These are phyloP conservation scores for Grantiella picta DNA, from an alignment of 2,113 vertebrate genomes.

Conservation along the genomic window DNA sequence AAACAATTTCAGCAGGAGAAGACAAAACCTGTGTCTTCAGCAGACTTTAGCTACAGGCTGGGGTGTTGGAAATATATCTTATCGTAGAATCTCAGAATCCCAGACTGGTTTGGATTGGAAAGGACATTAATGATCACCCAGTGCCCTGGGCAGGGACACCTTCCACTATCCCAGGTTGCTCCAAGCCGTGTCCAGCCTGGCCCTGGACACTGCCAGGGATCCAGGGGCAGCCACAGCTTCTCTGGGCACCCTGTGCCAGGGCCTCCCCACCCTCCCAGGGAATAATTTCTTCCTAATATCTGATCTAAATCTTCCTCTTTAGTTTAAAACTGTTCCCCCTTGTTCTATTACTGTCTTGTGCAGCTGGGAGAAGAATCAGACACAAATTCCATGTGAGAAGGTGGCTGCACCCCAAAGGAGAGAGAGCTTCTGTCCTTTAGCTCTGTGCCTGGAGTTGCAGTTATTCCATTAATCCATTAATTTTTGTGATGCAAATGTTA, in stretches of 20 bases:
- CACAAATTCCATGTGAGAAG: neutral
- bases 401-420: neutral
- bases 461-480: neutral
- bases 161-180: rapidly evolving
- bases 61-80: neutral
- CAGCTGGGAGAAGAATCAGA: neutral
- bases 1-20: neutral
- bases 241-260: neutral
- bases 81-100: neutral
- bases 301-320: neutral
- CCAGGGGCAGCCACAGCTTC: neutral
- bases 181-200: rapidly evolving
- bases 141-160: neutral
- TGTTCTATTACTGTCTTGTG: neutral
- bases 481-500: neutral
- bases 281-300: neutral
- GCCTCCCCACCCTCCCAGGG: rapidly evolving
- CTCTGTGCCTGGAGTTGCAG: neutral
- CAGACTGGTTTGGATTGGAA: neutral
- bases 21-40: neutral
- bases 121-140: rapidly evolving
- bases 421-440: neutral
- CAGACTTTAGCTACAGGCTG: neutral
- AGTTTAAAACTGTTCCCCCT: neutral
- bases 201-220: neutral